Evolutionary conservation across 2,888 invertebrate genomes (phyloP), one percentile per base, ranked within the genome.

Genomic region (Mystacides longicornis): DNA sequence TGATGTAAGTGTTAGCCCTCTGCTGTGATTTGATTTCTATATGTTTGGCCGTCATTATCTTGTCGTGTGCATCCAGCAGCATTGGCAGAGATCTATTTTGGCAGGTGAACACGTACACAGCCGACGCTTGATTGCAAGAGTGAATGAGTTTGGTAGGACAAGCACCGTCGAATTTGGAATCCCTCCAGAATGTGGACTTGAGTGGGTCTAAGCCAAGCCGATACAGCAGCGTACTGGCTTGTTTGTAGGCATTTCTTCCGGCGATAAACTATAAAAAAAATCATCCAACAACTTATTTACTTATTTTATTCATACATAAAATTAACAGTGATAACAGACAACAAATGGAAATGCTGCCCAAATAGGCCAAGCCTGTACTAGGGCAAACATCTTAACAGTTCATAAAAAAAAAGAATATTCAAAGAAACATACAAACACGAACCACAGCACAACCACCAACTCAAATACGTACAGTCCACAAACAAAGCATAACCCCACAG

Each of bases 31-130:
- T 71, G 7, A 66, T 71, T 59, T 77, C 69, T 59, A 73, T 73
- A 61, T 75, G 73, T 61, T 72, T 72, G 18, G 78, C 71, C 63
- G 71, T 72, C 69, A 78, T 73, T 1, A 73, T 69, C 1, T 71
- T 67, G 64, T 81, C 80, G 60, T 80, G 78, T 2, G 78, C 75
- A 45, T 80, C 75, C 57, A 82, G 68, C 63, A 77, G 81, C 60
- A 74, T 72, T 2, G 64, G 65, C 67, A 80, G 74, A 42, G 73
- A 76, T 48, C 77, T 71, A 55, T 77, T 74, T 62, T 77, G 75
- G 63, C 81, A 82, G 0, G 79, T 75, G 23, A 70, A 66, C 14
- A 71, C 72, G 63, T 63, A 69, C 68, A 70, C 71, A 21, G 78
- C 65, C 57, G 75, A 64, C 42, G 63, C 74, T 1, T 73, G 70